These are phyloP conservation scores for Drosophila hawaiiensis DNA, from an alignment of 2,888 invertebrate species.

Conservation along the genomic window DNA sequence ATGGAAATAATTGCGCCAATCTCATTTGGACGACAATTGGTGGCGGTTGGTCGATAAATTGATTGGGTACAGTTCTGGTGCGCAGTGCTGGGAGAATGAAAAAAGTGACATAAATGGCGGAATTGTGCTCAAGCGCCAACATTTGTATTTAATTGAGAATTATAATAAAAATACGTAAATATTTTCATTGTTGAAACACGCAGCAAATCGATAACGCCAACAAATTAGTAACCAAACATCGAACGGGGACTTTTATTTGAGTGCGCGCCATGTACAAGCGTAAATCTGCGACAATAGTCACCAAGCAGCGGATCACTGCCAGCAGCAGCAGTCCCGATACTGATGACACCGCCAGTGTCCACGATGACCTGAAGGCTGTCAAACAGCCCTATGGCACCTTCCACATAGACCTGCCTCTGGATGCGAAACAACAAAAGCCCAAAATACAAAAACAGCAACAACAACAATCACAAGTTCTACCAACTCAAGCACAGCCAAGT, in stretches of 20 bases:
- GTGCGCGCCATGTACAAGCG: slow-evolving; percentile 69
- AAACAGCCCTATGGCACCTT: slow-evolving; percentile 42
- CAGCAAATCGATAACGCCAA: slow-evolving; percentile 31
- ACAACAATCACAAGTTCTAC: slow-evolving; percentile 26
- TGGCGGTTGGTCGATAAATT: slow-evolving; percentile 45
- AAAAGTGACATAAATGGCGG: slow-evolving; percentile 85
- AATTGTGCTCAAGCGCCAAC: slow-evolving; percentile 80
- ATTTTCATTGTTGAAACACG: slow-evolving; percentile 35
- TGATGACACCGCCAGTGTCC: slow-evolving; percentile 49
- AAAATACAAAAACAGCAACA: slow-evolving; percentile 38
- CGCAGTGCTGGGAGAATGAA: slow-evolving; percentile 72
- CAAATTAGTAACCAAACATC: slow-evolving; percentile 39
- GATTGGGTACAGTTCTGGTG: slow-evolving; percentile 25
- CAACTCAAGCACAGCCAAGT: slow-evolving; percentile 44
- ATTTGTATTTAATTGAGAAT: slow-evolving; percentile 78
- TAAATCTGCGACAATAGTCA: slow-evolving; percentile 59
- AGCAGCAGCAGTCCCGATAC: slow-evolving; percentile 46
- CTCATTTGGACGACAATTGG: slow-evolving; percentile 9
- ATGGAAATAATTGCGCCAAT: slow-evolving; percentile 46
- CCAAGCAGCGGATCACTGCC: slow-evolving; percentile 58
- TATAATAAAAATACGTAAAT: slow-evolving; percentile 50
- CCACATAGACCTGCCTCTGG: slow-evolving; percentile 50
- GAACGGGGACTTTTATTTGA: slow-evolving; percentile 34
- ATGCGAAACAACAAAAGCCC: slow-evolving; percentile 25
- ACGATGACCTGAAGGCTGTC: slow-evolving; percentile 30